These are phyloP conservation scores for Ooceraea biroi DNA, from an alignment of 1,140 invertebrate species.

Conservation along the genomic window DNA sequence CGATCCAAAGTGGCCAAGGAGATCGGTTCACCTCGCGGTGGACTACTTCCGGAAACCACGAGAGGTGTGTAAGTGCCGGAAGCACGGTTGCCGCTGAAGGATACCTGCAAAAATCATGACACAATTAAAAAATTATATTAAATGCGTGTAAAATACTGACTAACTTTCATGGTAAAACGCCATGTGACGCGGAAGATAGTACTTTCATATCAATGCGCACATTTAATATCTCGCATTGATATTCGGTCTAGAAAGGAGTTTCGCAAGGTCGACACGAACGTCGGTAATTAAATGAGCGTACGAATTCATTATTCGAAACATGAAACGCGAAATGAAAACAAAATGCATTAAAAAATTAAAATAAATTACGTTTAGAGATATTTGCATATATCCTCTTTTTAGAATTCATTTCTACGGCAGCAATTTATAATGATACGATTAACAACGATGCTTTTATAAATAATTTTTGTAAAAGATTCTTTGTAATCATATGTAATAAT, in stretches of 20 bases:
- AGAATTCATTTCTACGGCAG: neutral
- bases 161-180: neutral
- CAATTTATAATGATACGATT: neutral
- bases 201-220: neutral
- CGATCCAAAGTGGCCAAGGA: constrained; percentile 92
- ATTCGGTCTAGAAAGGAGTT: neutral
- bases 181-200: neutral
- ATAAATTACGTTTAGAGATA: neutral
- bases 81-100: constrained; percentile 81
- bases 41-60: constrained; percentile 83
- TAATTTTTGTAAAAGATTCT: neutral
- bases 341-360: neutral
- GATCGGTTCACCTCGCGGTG: constrained; percentile 88
- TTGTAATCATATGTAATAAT: neutral
- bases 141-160: neutral
- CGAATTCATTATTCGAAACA: neutral
- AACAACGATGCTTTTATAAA: neutral
- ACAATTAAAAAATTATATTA: constrained; percentile 27
- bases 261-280: neutral
- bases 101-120: constrained; percentile 77
- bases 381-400: neutral
- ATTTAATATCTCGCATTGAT: constrained; percentile 1
- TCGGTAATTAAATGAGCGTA: constrained; percentile 13
- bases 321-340: constrained; percentile 12
- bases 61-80: constrained; percentile 83